Evolutionary conservation across 2,888 invertebrate species (phyloP), one percentile per base, ranked within the genome.

Genomic region (Polydrusus pterygomalis): DNA sequence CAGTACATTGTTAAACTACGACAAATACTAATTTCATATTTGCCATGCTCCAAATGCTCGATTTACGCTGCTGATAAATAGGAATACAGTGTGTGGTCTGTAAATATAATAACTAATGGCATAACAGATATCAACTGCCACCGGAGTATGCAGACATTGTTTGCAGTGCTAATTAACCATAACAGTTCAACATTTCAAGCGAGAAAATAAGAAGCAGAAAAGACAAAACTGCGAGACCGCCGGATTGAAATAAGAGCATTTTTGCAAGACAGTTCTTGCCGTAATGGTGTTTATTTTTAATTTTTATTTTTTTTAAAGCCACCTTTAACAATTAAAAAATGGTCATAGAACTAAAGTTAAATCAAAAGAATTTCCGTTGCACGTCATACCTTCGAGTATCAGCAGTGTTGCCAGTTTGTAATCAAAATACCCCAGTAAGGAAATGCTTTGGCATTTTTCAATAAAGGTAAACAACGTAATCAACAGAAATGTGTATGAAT

Each of bases 81-180:
- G 70, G 71, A 74, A 62, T 76, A 38, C 77, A 40, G 30, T 70
- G 74, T 77, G 77, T 77, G 77, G 77, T 77, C 77, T 43, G 74
- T 70, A 71, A 77, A 77, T 74, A 77, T 77, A 77, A 77, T 77
- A 77, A 77, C 70, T 74, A 77, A 77, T 77, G 74, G 74, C 77
- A 70, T 77, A 77, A 77, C 77, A 77, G 77, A 77, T 77, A 77
- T 74, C 77, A 77, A 77, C 77, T 77, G 77, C 74, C 77, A 77
- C 77, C 40, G 74, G 70, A 74, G 73, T 74, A 77, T 77, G 77
- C 77, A 77, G 77, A 77, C 77, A 77, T 77, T 77, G 77, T 77
- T 74, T 67, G 77, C 77, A 70, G 74, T 73, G 77, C 74, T 77
- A 77, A 77, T 77, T 77, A 77, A 71, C 77, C 77, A 77, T 77